Conservation (phyloP, 2,797 vertebrate species). For the Podarcis siculus region DNA sequence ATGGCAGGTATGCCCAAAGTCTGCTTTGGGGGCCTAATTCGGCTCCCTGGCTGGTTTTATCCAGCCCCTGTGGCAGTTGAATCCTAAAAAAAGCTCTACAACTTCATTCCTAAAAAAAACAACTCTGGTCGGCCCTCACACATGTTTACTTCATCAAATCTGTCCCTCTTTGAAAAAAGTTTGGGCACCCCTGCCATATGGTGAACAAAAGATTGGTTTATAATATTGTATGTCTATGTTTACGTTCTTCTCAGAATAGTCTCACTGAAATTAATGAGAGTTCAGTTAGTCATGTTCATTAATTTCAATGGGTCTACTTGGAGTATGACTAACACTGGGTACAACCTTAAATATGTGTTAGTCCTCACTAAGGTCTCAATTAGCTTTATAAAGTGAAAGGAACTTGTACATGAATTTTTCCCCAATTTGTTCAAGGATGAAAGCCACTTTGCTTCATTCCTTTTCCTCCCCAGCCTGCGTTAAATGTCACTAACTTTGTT, state of each 20-base stretch:
- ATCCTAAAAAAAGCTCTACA: no score
- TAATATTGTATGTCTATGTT: background rate
- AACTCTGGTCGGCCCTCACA: no score
- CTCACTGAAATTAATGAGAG: background rate
- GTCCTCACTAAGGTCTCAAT: accelerated
- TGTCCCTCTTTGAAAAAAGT: no score
- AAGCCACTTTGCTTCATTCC: background rate
- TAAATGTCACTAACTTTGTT: slow-evolving; percentile 31
- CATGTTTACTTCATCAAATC: no score
- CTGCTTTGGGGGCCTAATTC: no score
- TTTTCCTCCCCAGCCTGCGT: background rate
- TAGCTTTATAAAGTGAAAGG: background rate
- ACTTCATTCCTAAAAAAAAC: no score
- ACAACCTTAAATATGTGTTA: background rate
- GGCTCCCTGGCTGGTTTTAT: no score
- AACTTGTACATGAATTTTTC: background rate
- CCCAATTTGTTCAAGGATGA: slow-evolving; percentile 17
- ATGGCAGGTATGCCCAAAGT: no score
- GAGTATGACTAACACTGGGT: no score
- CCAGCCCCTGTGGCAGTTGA: no score
- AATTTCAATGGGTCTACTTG: background rate
- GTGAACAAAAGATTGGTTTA: background rate
- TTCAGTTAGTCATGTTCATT: background rate
- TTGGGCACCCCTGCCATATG: no score
- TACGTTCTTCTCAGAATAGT: no score